phyloP scores from a whole-genome alignment of 1,140 invertebrate species.

The Cepaea nemoralis region DNA sequence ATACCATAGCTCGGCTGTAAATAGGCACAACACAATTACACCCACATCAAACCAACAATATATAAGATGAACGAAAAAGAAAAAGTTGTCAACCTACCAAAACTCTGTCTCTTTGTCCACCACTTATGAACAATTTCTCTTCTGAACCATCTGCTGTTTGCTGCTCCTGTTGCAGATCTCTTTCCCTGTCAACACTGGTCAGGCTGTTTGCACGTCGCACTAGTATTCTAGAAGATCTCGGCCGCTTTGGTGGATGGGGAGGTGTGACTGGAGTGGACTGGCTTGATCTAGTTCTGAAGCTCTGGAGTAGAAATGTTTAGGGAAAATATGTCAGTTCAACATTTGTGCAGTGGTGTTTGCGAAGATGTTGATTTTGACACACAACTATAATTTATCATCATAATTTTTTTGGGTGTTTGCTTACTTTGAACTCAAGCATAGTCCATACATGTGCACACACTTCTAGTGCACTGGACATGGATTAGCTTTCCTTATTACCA shows the following conservation, averaged over 20 bases:
- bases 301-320: constrained; percentile 35
- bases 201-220: constrained; percentile 47
- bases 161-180: neutral
- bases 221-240: constrained; percentile 45
- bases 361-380: too few relatives aligned
- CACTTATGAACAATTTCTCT: constrained; percentile 43
- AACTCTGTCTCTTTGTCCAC: constrained; percentile 52
- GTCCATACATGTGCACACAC: too few relatives aligned
- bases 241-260: constrained; percentile 53
- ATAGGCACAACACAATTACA: neutral
- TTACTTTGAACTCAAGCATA: too few relatives aligned
- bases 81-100: constrained; percentile 3
- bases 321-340: too few relatives aligned
- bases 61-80: neutral
- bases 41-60: neutral
- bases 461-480: too few relatives aligned
- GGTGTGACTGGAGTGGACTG: constrained; percentile 52
- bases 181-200: constrained; percentile 36
- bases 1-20: neutral
- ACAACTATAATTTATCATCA: too few relatives aligned
- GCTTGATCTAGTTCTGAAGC: constrained; percentile 40
- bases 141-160: neutral
- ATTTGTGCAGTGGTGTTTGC: too few relatives aligned
- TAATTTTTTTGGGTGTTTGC: too few relatives aligned
- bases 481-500: too few relatives aligned